These are phyloP conservation scores for Eufriesea mexicana DNA, from an alignment of 1,140 invertebrate species.

Conservation along the genomic window DNA sequence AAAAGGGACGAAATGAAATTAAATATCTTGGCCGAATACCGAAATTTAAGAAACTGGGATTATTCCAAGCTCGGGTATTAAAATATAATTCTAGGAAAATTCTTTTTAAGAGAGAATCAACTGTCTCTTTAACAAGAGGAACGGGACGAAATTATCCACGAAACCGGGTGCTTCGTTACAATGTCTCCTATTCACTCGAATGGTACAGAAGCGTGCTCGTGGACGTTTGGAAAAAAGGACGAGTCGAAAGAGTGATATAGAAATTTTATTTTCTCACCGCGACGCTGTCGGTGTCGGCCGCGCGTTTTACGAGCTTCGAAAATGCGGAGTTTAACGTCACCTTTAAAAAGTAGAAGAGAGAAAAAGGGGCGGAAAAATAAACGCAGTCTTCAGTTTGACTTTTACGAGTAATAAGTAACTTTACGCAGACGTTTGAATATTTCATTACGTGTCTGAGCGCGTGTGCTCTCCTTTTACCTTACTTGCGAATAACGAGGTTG, in stretches of 20 bases:
- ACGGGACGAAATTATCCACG: background rate
- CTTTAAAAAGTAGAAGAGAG: slow-evolving; percentile 6
- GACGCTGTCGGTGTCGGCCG: background rate
- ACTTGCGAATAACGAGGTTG: background rate
- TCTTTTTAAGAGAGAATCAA: too few relatives aligned
- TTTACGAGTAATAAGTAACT: slow-evolving; percentile 51
- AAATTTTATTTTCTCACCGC: slow-evolving; percentile 15
- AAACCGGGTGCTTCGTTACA: background rate
- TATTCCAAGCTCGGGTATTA: too few relatives aligned
- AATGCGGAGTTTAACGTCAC: slow-evolving; percentile 8
- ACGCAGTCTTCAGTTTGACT: slow-evolving; percentile 13
- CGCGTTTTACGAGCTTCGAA: slow-evolving; percentile 35
- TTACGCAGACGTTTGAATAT: slow-evolving; percentile 32
- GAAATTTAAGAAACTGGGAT: too few relatives aligned
- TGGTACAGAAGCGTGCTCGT: background rate
- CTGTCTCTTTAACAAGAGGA: background rate
- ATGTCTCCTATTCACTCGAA: background rate
- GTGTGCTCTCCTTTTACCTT: background rate
- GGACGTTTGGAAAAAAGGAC: background rate
- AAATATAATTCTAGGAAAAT: too few relatives aligned
- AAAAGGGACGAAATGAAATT: too few relatives aligned
- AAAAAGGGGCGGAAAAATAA: too few relatives aligned
- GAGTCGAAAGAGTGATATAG: background rate
- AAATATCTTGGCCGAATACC: too few relatives aligned
- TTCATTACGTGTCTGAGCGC: slow-evolving; percentile 27